phyloP scores from a whole-genome alignment of 2,797 vertebrate genomes.

The Arremon brunneinucha region DNA sequence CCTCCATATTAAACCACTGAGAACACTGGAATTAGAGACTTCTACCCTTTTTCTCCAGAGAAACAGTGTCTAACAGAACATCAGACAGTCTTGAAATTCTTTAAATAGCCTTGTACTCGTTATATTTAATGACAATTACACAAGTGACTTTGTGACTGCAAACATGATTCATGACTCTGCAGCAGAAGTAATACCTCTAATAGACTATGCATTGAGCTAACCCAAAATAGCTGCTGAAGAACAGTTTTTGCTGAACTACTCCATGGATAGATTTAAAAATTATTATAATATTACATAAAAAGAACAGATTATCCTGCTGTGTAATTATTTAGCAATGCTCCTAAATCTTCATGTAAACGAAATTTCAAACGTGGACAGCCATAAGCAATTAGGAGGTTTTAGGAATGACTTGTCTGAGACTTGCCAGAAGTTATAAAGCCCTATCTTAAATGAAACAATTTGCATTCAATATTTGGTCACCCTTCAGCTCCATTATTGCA shows the following conservation, averaged over 20 bases:
- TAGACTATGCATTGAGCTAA: conserved; percentile 44
- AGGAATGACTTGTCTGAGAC: not conserved
- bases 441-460: conserved; percentile 7
- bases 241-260: conserved; percentile 16
- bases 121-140: conserved; percentile 54
- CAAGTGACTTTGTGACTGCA: conserved; percentile 42
- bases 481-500: not conserved
- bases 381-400: not conserved
- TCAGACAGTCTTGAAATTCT: not conserved
- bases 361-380: not conserved
- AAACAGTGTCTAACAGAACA: not conserved
- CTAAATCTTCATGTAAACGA: not conserved
- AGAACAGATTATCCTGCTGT: not conserved
- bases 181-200: conserved; percentile 50
- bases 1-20: not conserved
- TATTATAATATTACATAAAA: not conserved
- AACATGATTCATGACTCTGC: conserved; percentile 56
- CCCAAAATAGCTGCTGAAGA: conserved; percentile 58
- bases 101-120: conserved; percentile 30
- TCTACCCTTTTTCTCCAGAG: not conserved
- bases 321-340: not conserved
- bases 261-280: not conserved
- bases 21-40: not conserved
- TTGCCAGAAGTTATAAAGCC: not conserved
- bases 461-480: not conserved